These are phyloP conservation scores for Drosophila pandora DNA, from an alignment of 1,140 invertebrate genomes.

Conservation along the genomic window DNA sequence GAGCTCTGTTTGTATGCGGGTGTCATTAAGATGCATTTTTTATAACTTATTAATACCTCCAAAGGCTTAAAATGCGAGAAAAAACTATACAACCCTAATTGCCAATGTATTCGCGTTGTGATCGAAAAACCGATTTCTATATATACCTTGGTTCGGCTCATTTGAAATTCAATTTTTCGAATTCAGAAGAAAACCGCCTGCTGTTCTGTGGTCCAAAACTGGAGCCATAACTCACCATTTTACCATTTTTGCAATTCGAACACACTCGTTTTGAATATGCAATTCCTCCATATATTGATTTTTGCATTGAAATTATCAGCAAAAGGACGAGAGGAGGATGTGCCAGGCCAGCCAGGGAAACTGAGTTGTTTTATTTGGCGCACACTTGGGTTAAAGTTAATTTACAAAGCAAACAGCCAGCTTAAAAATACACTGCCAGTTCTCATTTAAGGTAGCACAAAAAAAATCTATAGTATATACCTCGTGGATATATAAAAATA, in stretches of 20 bases:
- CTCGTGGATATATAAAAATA: conserved; percentile 11
- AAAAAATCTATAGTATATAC: conserved; percentile 11
- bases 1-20: conserved; percentile 45
- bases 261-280: conserved; percentile 74
- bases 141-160: conserved; percentile 27
- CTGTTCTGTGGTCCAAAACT: conserved; percentile 8
- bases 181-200: conserved; percentile 45
- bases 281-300: conserved; percentile 68
- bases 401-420: conserved; percentile 71
- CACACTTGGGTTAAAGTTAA: conserved; percentile 74
- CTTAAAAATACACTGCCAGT: conserved; percentile 70
- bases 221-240: conserved; percentile 55
- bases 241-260: conserved; percentile 46
- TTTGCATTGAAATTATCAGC: conserved; percentile 29
- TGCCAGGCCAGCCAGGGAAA: background rate
- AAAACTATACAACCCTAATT: conserved; percentile 39
- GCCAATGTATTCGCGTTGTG: background rate
- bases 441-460: conserved; percentile 42
- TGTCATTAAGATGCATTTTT: conserved; percentile 52
- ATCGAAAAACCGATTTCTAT: conserved; percentile 33
- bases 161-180: conserved; percentile 69
- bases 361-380: conserved; percentile 44
- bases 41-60: conserved; percentile 57
- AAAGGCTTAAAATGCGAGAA: conserved; percentile 19
- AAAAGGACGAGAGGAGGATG: background rate